Percentiles rank a stretch among this genome's conserved stretches.
Conservation (phyloP, 2,888 invertebrate genomes). For the Ptychoptera contaminata region DNA sequence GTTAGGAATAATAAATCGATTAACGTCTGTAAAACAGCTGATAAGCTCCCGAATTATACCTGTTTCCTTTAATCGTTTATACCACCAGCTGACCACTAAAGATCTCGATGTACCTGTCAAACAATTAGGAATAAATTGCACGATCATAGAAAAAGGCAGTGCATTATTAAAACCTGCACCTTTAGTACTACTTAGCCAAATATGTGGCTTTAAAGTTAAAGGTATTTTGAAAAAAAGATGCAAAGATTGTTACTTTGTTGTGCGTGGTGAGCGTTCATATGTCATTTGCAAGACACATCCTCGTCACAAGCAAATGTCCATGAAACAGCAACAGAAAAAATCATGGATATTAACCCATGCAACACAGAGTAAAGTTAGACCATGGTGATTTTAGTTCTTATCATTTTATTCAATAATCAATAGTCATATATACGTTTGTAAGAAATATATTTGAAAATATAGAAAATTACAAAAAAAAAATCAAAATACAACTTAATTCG, state of each 20-base stretch:
- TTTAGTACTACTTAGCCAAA: slow-evolving; percentile 23
- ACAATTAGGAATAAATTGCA: too few species aligned
- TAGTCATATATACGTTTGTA: too few species aligned
- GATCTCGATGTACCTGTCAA: too few species aligned
- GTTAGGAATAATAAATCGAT: too few species aligned
- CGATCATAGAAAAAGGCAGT: too few species aligned
- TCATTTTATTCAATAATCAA: too few species aligned
- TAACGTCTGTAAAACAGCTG: too few species aligned
- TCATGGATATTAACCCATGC: slow-evolving; percentile 64
- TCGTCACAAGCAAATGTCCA: slow-evolving; percentile 69
- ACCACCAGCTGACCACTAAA: not conserved
- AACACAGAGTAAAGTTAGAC: slow-evolving; percentile 38
- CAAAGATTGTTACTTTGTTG: slow-evolving; percentile 60
- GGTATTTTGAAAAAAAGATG: slow-evolving; percentile 53
- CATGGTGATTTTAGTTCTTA: slow-evolving; percentile 12
- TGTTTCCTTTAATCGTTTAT: not conserved
- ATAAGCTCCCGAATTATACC: too few species aligned
- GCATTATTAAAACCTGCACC: slow-evolving; percentile 15
- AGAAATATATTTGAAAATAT: too few species aligned
- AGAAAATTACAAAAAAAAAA: too few species aligned
- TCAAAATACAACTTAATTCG: too few species aligned
- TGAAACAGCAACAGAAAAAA: slow-evolving; percentile 48
- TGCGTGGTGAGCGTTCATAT: slow-evolving; percentile 47
- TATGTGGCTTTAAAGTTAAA: slow-evolving; percentile 55
- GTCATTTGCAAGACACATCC: slow-evolving; percentile 61